A percentile compares a stretch with the other conserved stretches of the same genome.
phyloP scores from a whole-genome alignment of 2,888 invertebrate species.

The Flexamia atlantica region DNA sequence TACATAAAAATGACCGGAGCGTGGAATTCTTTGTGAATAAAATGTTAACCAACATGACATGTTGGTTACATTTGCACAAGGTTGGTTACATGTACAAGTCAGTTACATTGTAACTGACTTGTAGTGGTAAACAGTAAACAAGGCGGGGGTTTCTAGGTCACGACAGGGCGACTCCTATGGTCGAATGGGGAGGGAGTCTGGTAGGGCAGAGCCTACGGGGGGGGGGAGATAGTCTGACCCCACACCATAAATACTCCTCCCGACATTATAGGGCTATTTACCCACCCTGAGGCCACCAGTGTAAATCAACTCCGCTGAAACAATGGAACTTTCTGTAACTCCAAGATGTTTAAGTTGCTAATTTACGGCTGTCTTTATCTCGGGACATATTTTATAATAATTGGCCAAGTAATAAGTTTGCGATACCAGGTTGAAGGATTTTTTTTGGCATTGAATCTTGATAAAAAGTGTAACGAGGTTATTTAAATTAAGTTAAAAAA shows the following conservation, averaged over 20 bases:
- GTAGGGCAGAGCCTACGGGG: not conserved
- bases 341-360: not conserved
- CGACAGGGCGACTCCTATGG: not conserved
- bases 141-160: not conserved
- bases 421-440: too few relatives aligned
- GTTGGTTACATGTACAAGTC: too few relatives aligned
- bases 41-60: too few relatives aligned
- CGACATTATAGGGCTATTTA: slow-evolving; percentile 43
- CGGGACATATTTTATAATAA: not conserved
- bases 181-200: not conserved
- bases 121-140: too few relatives aligned
- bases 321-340: slow-evolving; percentile 31
- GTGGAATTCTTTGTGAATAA: too few relatives aligned
- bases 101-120: too few relatives aligned
- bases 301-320: slow-evolving; percentile 25
- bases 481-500: too few relatives aligned
- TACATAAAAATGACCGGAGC: too few relatives aligned
- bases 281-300: not conserved
- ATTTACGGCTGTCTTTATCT: slow-evolving; percentile 14
- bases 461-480: too few relatives aligned
- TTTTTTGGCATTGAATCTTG: too few relatives aligned
- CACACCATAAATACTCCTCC: slow-evolving; percentile 30
- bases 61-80: too few relatives aligned
- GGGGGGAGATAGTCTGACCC: slow-evolving; percentile 43
- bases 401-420: too few relatives aligned